Evolutionary conservation across 2,797 vertebrate species (phyloP), one percentile per base, ranked within the genome.

Genomic region (Cichlasoma orientale): DNA sequence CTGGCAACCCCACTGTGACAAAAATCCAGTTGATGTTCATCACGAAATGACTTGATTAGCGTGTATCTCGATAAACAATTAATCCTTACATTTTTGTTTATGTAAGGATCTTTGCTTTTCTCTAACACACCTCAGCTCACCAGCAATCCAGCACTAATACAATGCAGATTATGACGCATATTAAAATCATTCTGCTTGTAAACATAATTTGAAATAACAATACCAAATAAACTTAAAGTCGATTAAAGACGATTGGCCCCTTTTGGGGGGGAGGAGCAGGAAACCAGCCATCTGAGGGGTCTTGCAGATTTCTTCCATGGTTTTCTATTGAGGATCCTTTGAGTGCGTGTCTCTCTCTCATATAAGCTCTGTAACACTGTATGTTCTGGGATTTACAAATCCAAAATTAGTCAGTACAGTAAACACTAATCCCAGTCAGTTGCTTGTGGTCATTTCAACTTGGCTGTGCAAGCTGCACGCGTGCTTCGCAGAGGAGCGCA

Each of bases 1-100:
- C 54, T 33, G 59, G 71, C 76, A 82, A 78, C 81, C 19, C 16
- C 31, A 11, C 59, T 50, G 31, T 58, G 19, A 57, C 7, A 41
- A 25, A 53, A 66, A 57, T 76, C 21, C 29, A 38, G 41, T n/a
- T 52, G 31, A 23, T 56, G 31, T 53, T 66, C 47, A 44, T 53
- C 18, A 25, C 1, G 3, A 54, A 52, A 54, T 21, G 10, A 68
- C 41, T 68, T 68, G 41, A 47, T 68, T 41, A 50, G 41, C 25
- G 19, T 29, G 25, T 68, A 68, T 27, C 63, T 50, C 25, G 29
- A 68, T 68, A 68, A 68, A 54, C 21, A 33, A 55, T 47, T 68
- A 41, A 72, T 55, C 8, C 7, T 27, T 56, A 14, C 4, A 33
- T 53, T 74, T 50, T 16, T 70, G 33, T 41, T 69, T 14, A 44